These are phyloP conservation scores for Bucorvus abyssinicus DNA, from an alignment of 2,797 vertebrate genomes.

Conservation along the genomic window DNA sequence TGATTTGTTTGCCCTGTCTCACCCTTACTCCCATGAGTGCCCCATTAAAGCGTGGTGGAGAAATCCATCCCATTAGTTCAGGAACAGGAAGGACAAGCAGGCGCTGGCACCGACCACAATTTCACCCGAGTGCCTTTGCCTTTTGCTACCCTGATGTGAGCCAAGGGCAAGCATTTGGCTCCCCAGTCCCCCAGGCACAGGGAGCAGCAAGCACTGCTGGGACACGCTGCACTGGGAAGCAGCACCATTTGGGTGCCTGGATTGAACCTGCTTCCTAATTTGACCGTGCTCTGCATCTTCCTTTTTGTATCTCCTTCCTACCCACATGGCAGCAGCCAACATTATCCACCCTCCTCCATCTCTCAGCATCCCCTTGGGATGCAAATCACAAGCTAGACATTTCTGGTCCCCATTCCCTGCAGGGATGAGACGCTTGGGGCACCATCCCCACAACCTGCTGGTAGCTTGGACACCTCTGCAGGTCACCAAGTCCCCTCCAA, in stretches of 20 bases:
- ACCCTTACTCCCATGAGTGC: accelerated
- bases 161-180: neutral
- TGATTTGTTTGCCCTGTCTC: neutral
- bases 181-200: accelerated
- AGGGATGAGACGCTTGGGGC: neutral
- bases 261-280: neutral
- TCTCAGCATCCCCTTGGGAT: neutral
- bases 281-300: neutral
- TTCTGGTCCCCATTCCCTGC: neutral
- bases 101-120: neutral
- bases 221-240: neutral
- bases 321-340: neutral
- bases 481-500: neutral
- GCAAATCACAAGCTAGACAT: neutral
- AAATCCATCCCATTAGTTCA: neutral
- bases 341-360: neutral
- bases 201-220: neutral
- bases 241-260: neutral
- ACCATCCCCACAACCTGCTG: neutral
- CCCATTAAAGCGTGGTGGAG: neutral
- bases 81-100: neutral
- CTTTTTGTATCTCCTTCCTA: neutral
- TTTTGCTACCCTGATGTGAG: neutral
- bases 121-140: neutral
- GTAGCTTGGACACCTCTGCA: neutral